Conservation (phyloP, 2,888 invertebrate species). For the Acronicta alni region DNA sequence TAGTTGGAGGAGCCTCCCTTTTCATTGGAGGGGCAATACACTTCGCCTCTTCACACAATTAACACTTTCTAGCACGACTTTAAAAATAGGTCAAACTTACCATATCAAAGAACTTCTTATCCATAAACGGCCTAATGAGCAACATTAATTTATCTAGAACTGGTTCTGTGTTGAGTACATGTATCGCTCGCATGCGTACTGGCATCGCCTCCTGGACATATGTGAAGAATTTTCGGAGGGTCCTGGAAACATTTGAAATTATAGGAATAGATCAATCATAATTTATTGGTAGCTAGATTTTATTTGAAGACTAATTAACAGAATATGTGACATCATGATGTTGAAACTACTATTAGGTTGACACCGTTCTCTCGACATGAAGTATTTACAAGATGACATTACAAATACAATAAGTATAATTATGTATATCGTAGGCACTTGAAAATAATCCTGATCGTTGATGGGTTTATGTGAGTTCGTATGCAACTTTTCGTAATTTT, state of each 20-base stretch:
- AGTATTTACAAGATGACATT: background rate
- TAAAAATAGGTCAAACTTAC: constrained; percentile 64
- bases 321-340: too few species aligned
- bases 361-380: background rate
- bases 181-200: constrained; percentile 90
- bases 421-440: background rate
- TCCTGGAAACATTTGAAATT: constrained; percentile 68
- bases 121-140: constrained; percentile 90
- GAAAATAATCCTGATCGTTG: background rate
- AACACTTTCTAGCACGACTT: too few species aligned
- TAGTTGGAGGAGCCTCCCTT: too few species aligned
- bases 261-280: background rate
- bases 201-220: constrained; percentile 92
- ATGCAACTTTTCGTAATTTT: too few species aligned
- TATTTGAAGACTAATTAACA: too few species aligned
- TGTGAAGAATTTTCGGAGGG: constrained; percentile 90
- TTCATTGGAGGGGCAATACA: too few species aligned
- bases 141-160: constrained; percentile 89
- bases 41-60: too few species aligned
- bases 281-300: too few species aligned
- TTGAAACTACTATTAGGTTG: background rate
- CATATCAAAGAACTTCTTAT: constrained; percentile 88
- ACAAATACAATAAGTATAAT: background rate
- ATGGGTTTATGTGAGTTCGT: background rate
- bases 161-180: constrained; percentile 91